Conservation (phyloP, 1,140 invertebrate genomes). For the Drosophila rufa region DNA sequence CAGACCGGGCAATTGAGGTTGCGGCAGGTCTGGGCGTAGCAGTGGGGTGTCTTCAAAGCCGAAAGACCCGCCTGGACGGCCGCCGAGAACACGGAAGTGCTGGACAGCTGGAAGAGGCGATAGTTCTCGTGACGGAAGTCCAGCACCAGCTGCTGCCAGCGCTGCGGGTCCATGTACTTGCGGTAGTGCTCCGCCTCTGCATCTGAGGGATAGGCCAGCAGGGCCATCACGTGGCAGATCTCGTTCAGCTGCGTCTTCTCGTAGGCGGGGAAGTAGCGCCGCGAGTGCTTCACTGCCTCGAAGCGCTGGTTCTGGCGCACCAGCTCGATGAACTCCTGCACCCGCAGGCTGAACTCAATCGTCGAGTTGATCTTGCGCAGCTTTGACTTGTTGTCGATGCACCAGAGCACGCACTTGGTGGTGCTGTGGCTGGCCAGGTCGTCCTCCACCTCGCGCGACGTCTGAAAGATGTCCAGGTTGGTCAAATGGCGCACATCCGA, state of each 20-base stretch:
- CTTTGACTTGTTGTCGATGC: slow-evolving; percentile 98
- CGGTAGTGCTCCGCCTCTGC: slow-evolving; percentile 88
- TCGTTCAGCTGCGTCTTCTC: slow-evolving; percentile 95
- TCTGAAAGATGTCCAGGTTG: slow-evolving; percentile 95
- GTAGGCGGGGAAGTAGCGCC: slow-evolving; percentile 95
- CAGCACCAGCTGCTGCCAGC: slow-evolving; percentile 94
- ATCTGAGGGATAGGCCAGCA: slow-evolving; percentile 95
- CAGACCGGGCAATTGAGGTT: slow-evolving; percentile 98
- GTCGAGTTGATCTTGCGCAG: slow-evolving; percentile 95
- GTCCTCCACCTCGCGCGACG: slow-evolving; percentile 94
- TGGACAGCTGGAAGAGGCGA: slow-evolving; percentile 96
- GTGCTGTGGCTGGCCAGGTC: slow-evolving; percentile 93
- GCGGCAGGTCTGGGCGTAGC: slow-evolving; percentile 88
- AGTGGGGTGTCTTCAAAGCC: slow-evolving; percentile 97
- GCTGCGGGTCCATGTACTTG: slow-evolving; percentile 86
- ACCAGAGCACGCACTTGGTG: slow-evolving; percentile 96
- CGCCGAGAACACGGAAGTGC: slow-evolving; percentile 96
- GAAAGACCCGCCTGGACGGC: slow-evolving; percentile 95
- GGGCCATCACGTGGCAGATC: slow-evolving; percentile 97
- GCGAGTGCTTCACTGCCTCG: slow-evolving; percentile 97
- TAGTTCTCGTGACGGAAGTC: slow-evolving; percentile 98
- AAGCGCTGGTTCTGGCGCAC: slow-evolving; percentile 93
- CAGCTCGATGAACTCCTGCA: slow-evolving; percentile 98
- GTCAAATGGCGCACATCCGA: slow-evolving; percentile 95
- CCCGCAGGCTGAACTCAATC: slow-evolving; percentile 96